Evolutionary conservation across 2,113 vertebrate species (phyloP), one percentile per base, ranked within the genome.

Genomic region (Oxygymnocypris stewartii): DNA sequence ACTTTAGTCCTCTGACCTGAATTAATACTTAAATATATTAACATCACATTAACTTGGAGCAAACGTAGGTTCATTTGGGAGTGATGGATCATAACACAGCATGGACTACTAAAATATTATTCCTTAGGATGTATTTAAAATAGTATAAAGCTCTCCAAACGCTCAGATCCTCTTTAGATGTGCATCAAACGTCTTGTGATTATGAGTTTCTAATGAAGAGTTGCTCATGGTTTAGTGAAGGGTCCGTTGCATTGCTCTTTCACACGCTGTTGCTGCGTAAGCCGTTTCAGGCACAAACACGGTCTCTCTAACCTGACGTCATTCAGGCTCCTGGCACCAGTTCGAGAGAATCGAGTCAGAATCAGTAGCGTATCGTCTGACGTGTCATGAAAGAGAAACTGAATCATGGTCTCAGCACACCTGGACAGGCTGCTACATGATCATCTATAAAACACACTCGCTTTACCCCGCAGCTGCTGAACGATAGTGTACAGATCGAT

Each of bases 311-410:
- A 67, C 40, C 61, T 69, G n/a, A n/a, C 25, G 6, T 69, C 6
- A 82, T 31, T 37, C 63, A 79, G 61, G 42, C 9, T 31, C 25
- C 47, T 57, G 63, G 73, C 25, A 65, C 14, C 67, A 65, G 11
- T 78, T 69, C 37, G 23, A 71, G 35, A 73, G 47, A 49, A n/a
- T 6, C 10, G 54, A 63, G 13, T 61, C 25, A 44, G 8, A 28
- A 18, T 82, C 42, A 3, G 61, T 47, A 18, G 9, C 6, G 71
- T 79, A 23, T 42, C 6, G 25, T 84, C 67, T 59, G 77, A 6
- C 14, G 42, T 47, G 77, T 10, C 79, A 47, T 85, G 65, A 23
- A 84, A 65, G 20, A 79, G 87, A 71, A 92, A 91, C 89, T 25
- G 57, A n/a, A 61, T 61, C 57, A 61, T n/a, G 57, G 87, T 89